Percentiles rank a stretch among this genome's conserved stretches.
Conservation (phyloP, 1,140 invertebrate species). For the Aphelinus certus region DNA sequence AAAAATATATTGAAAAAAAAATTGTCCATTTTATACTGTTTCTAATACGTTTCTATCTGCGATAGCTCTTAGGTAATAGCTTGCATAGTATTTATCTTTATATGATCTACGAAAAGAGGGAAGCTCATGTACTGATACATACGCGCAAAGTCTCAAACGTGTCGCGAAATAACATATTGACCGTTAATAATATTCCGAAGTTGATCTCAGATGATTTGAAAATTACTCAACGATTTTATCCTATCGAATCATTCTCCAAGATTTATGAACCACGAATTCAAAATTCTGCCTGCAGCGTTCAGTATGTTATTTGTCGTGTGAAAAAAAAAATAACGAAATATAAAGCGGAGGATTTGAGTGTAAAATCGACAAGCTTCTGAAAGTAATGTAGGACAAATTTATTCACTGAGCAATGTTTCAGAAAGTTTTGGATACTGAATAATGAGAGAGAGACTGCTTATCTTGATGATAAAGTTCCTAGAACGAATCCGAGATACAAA, state of each 20-base stretch:
- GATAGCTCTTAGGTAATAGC: constrained; percentile 57
- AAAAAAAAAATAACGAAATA: not conserved
- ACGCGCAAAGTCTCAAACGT: too few relatives aligned
- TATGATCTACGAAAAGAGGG: constrained; percentile 13
- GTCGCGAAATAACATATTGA: too few relatives aligned
- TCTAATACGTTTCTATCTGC: constrained; percentile 63
- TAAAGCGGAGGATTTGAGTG: constrained; percentile 1
- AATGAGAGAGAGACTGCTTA: not conserved
- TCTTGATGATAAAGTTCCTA: constrained; percentile 4
- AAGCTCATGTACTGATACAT: too few relatives aligned
- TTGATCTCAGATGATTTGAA: too few relatives aligned
- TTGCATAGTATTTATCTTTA: constrained; percentile 55
- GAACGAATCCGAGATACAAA: not conserved
- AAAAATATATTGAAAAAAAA: constrained; percentile 38
- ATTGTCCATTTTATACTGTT: constrained; percentile 65
- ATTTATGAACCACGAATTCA: too few relatives aligned
- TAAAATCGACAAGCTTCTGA: not conserved
- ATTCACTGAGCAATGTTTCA: not conserved
- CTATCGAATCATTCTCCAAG: too few relatives aligned
- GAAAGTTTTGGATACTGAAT: not conserved
- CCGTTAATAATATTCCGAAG: too few relatives aligned
- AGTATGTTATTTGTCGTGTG: too few relatives aligned
- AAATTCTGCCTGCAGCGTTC: too few relatives aligned
- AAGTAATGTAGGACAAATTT: not conserved
- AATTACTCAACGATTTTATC: too few relatives aligned